Percentiles rank a stretch among this genome's conserved stretches.
Evolutionary conservation across 2,797 vertebrate species (phyloP).

Genomic region (Gorsachius magnificus): DNA sequence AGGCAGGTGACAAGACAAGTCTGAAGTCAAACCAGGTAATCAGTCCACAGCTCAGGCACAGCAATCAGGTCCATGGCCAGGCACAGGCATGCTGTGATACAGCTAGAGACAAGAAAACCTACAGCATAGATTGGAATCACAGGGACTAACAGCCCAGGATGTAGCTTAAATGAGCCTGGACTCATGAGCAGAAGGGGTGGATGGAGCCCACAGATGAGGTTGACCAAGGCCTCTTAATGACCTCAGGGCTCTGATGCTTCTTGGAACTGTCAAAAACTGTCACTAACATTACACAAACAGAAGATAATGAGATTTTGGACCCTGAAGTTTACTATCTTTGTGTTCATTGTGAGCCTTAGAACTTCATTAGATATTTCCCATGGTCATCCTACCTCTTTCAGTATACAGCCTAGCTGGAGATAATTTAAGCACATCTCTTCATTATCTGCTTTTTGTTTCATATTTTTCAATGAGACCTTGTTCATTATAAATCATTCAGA

Average conservation of each 20-base stretch:
- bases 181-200: not conserved
- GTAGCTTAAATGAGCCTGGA: not conserved
- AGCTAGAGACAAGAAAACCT: not conserved
- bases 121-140: not conserved
- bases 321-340: not conserved
- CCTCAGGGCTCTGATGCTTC: not conserved
- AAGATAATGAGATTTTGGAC: not conserved
- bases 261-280: not conserved
- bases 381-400: not conserved
- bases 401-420: not conserved
- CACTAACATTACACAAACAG: not conserved
- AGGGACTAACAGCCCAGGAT: not conserved
- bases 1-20: not conserved
- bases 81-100: not conserved
- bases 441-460: not conserved
- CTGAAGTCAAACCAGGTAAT: not conserved
- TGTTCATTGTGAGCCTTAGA: not conserved
- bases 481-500: not conserved
- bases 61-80: accelerated
- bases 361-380: not conserved
- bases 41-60: not conserved
- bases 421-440: not conserved
- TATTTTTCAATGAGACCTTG: not conserved
- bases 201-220: not conserved
- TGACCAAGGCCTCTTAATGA: not conserved